A percentile compares a stretch with the other conserved stretches of the same genome.
These are phyloP conservation scores for Stomatorhinus ivindoensis DNA, from an alignment of 2,113 vertebrate species.

Conservation along the genomic window DNA sequence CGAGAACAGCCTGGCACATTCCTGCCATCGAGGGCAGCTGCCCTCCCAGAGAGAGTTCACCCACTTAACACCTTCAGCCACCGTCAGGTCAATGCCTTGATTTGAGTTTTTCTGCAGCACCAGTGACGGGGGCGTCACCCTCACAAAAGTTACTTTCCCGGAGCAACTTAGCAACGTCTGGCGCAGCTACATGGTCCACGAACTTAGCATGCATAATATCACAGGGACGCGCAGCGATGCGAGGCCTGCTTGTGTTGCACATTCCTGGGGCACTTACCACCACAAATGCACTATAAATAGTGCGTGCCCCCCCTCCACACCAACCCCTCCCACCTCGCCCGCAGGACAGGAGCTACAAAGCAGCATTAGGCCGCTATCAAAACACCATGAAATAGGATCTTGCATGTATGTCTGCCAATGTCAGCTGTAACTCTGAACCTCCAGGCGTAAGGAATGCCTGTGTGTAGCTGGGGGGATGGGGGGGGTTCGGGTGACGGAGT, in stretches of 20 bases:
- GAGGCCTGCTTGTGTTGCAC: slow-evolving; percentile 28
- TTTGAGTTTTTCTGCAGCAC: background rate
- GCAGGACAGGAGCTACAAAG: slow-evolving; percentile 13
- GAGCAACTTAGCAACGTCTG: background rate
- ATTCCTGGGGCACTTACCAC: slow-evolving; percentile 29
- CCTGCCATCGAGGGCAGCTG: background rate
- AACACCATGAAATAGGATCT: slow-evolving; percentile 34
- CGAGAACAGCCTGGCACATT: background rate
- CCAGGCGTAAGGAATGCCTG: background rate
- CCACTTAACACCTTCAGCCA: background rate
- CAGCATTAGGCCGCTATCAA: slow-evolving; percentile 17
- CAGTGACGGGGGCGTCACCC: background rate
- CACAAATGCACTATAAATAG: slow-evolving; percentile 38
- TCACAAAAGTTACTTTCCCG: background rate
- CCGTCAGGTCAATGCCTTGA: background rate
- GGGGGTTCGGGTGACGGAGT: background rate
- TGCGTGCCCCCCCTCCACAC: background rate
- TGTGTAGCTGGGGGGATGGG: background rate
- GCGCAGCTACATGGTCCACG: background rate
- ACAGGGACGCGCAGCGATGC: background rate
- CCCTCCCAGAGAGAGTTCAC: background rate
- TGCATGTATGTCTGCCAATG: slow-evolving; percentile 14
- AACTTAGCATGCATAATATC: background rate
- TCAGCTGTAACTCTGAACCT: background rate
- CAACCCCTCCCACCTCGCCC: background rate